A percentile compares a stretch with the other conserved stretches of the same genome.
These are phyloP conservation scores for Heterotis niloticus DNA, from an alignment of 2,113 vertebrate species.

Conservation along the genomic window DNA sequence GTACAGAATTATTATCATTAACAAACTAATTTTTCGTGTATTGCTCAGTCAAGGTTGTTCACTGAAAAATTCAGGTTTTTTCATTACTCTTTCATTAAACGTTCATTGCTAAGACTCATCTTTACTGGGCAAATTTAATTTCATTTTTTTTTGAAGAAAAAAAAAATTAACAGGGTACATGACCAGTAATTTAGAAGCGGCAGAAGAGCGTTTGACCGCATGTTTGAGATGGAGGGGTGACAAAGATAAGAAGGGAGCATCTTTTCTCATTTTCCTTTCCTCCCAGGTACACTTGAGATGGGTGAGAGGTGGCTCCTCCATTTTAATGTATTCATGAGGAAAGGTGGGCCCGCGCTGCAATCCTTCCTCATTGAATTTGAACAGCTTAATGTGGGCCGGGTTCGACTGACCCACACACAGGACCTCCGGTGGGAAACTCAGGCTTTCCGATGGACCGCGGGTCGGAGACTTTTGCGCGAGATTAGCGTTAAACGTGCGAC, in stretches of 20 bases:
- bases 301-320: conserved; percentile 3
- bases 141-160: conserved; percentile 2
- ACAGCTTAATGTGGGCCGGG: conserved; percentile 9
- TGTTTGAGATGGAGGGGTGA: not conserved
- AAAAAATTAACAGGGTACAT: not conserved
- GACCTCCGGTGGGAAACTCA: conserved; percentile 18
- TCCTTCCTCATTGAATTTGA: not conserved
- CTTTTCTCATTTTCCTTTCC: not conserved
- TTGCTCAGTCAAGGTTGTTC: conserved; percentile 13
- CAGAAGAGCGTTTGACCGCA: not conserved
- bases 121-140: not conserved
- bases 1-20: conserved; percentile 16
- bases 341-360: not conserved
- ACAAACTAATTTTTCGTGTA: conserved; percentile 13
- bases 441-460: conserved; percentile 1
- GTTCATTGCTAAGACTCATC: not conserved
- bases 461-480: not conserved
- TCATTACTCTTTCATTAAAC: conserved; percentile 20
- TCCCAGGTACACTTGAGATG: conserved; percentile 9
- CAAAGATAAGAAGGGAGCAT: not conserved
- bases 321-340: conserved; percentile 23
- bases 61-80: not conserved
- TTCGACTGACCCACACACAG: not conserved
- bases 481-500: not conserved
- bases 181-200: not conserved